A percentile compares a stretch with the other conserved stretches of the same genome.
phyloP scores from a whole-genome alignment of 2,888 invertebrate species.

The Pristionchus mayeri region DNA sequence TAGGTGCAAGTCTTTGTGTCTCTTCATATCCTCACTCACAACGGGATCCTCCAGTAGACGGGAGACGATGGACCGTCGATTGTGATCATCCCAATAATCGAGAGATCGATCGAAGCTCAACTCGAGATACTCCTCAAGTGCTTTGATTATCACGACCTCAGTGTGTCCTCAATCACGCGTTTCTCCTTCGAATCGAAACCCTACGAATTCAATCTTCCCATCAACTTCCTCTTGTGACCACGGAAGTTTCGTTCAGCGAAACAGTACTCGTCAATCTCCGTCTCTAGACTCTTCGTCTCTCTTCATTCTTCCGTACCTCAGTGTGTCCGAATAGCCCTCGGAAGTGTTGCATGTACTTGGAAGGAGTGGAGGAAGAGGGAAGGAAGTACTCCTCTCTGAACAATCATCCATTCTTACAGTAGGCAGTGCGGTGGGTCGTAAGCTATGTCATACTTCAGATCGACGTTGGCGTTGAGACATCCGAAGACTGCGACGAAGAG shows the following conservation, averaged over 20 bases:
- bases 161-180: neutral
- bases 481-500: constrained; percentile 68
- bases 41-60: constrained; percentile 43
- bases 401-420: neutral
- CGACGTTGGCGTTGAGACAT: constrained; percentile 54
- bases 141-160: constrained; percentile 2
- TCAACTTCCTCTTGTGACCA: neutral
- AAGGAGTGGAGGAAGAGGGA: constrained; percentile 56
- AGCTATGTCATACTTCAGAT: neutral
- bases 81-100: constrained; percentile 60
- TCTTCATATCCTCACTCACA: constrained; percentile 40
- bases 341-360: constrained; percentile 62
- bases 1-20: no score
- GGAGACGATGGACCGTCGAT: constrained; percentile 49
- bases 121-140: constrained; percentile 58
- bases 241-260: no score
- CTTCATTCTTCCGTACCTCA: neutral
- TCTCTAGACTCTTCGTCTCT: neutral
- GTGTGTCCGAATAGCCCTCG: constrained; percentile 58
- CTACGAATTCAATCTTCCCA: neutral
- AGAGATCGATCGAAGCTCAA: constrained; percentile 56
- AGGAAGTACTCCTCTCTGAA: constrained; percentile 66
- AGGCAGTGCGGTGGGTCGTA: neutral
- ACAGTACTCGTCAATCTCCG: neutral
- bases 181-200: neutral